phyloP scores from a whole-genome alignment of 2,888 invertebrate genomes.

The Ectropis crepuscularia region DNA sequence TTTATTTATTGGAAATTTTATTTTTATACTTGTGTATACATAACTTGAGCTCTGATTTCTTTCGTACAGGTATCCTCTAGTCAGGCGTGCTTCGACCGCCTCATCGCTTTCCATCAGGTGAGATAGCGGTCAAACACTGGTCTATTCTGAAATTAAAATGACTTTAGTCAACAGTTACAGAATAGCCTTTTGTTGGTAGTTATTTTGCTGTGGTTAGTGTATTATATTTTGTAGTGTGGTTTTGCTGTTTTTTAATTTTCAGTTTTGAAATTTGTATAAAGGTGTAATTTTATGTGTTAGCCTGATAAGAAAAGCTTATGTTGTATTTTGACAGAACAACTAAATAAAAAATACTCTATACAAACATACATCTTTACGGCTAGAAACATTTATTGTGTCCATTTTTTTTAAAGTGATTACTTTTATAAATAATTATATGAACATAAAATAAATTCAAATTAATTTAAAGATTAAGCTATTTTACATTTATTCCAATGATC shows the following conservation, averaged over 20 bases:
- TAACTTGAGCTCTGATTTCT: slow-evolving; percentile 35
- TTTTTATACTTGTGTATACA: slow-evolving; percentile 20
- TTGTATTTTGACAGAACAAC: slow-evolving; percentile 8
- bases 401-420: too few relatives aligned
- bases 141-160: slow-evolving; percentile 22
- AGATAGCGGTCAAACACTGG: slow-evolving; percentile 29
- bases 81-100: slow-evolving; percentile 37
- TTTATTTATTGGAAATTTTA: slow-evolving; percentile 1
- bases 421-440: too few relatives aligned
- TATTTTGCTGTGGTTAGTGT: slow-evolving; percentile 17
- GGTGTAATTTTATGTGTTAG: too few relatives aligned
- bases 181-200: slow-evolving; percentile 22
- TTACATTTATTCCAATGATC: too few relatives aligned
- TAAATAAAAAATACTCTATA: not conserved
- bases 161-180: slow-evolving; percentile 13
- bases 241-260: not conserved
- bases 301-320: slow-evolving; percentile 19
- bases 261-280: not conserved
- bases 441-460: too few relatives aligned
- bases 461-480: too few relatives aligned
- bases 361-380: too few relatives aligned
- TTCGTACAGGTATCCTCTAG: slow-evolving; percentile 36
- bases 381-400: too few relatives aligned
- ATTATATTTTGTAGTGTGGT: slow-evolving; percentile 7
- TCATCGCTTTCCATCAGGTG: slow-evolving; percentile 35